Conservation (phyloP, 2,888 invertebrate genomes). For the Patella depressa region DNA sequence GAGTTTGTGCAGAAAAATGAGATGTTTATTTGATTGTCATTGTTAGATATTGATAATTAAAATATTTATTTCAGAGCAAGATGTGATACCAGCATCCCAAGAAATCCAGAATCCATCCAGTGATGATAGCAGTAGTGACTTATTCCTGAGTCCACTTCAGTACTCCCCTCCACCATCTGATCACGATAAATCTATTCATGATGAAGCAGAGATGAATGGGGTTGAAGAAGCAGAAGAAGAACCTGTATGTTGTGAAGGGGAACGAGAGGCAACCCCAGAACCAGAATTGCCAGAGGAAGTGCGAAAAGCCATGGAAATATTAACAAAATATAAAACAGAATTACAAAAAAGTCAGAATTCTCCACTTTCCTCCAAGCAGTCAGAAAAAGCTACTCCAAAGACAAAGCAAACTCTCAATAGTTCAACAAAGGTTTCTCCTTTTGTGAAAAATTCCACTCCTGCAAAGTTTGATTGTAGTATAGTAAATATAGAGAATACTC, state of each 20-base stretch:
- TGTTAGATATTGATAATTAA: too few species aligned
- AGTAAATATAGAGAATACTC: not conserved
- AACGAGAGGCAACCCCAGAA: too few species aligned
- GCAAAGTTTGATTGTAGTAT: not conserved
- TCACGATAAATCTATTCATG: not conserved
- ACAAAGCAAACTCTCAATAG: not conserved
- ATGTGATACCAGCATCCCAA: not conserved
- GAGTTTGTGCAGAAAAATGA: too few species aligned
- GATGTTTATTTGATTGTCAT: too few species aligned
- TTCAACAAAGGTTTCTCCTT: not conserved
- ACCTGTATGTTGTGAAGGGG: not conserved
- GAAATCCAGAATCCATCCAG: not conserved
- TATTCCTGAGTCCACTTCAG: slow-evolving; percentile 49
- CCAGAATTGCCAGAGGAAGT: slow-evolving; percentile 13
- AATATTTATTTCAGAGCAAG: not conserved
- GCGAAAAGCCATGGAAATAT: slow-evolving; percentile 15
- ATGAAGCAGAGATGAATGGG: not conserved
- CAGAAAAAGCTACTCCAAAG: not conserved
- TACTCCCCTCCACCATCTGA: slow-evolving; percentile 40
- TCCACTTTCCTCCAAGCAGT: not conserved
- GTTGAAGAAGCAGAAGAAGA: not conserved
- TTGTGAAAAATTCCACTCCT: not conserved
- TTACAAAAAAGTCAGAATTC: not conserved
- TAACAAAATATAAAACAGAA: slow-evolving; percentile 14
- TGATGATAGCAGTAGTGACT: slow-evolving; percentile 39